These are phyloP conservation scores for Drosophila pseudotakahashii DNA, from an alignment of 2,888 invertebrate species.

Conservation along the genomic window DNA sequence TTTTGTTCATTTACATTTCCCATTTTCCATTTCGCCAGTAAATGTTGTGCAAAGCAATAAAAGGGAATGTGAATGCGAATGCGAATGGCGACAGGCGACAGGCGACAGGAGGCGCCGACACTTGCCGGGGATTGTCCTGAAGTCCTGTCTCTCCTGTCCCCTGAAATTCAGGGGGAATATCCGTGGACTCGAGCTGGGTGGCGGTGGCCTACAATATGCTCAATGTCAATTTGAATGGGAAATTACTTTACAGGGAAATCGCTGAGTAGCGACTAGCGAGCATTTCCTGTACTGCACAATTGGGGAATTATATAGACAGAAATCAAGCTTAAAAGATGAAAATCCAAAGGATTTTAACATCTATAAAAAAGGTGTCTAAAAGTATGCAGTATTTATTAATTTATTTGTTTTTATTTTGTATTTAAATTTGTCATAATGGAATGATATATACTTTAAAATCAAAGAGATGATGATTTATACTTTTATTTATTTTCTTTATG, in stretches of 20 bases:
- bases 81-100: slow-evolving; percentile 46
- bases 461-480: no score
- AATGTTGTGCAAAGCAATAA: slow-evolving; percentile 66
- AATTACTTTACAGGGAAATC: not conserved
- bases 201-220: slow-evolving; percentile 33
- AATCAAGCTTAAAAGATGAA: no score
- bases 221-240: slow-evolving; percentile 41
- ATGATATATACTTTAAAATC: no score
- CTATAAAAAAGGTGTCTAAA: no score
- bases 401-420: no score
- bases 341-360: no score
- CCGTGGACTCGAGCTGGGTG: slow-evolving; percentile 1
- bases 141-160: not conserved
- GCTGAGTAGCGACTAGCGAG: not conserved
- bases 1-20: slow-evolving; percentile 68
- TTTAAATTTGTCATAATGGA: no score
- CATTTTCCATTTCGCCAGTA: slow-evolving; percentile 47
- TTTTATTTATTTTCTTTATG: no score
- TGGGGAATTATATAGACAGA: no score
- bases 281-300: not conserved
- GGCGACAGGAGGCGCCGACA: slow-evolving; percentile 34
- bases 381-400: no score
- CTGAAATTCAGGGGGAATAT: slow-evolving; percentile 2
- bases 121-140: slow-evolving; percentile 14
- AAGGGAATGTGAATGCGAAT: slow-evolving; percentile 51